A percentile compares a stretch with the other conserved stretches of the same genome.
These are phyloP conservation scores for Thymelicus lineola DNA, from an alignment of 2,888 invertebrate species.

Conservation along the genomic window DNA sequence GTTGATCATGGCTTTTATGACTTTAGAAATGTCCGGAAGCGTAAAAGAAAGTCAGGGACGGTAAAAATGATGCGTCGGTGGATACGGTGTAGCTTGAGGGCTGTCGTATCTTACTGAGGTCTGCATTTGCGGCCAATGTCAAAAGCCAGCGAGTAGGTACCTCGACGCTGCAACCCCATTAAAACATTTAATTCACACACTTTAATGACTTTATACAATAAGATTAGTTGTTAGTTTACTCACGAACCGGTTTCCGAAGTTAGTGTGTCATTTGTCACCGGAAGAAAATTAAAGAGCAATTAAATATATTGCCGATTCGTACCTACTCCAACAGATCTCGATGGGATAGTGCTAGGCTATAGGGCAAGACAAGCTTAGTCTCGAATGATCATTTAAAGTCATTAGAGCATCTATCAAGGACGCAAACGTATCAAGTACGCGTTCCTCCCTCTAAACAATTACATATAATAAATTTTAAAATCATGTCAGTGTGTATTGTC, in stretches of 20 bases:
- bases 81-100: slow-evolving; percentile 74
- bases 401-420: slow-evolving; percentile 4
- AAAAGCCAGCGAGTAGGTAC: slow-evolving; percentile 85
- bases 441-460: too few relatives aligned
- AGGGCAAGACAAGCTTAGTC: slow-evolving; percentile 49
- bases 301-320: slow-evolving; percentile 43
- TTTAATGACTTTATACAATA: slow-evolving; percentile 51
- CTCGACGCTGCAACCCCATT: slow-evolving; percentile 85
- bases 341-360: slow-evolving; percentile 43
- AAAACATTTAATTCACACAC: slow-evolving; percentile 79
- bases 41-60: slow-evolving; percentile 70
- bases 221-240: slow-evolving; percentile 73
- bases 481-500: neutral
- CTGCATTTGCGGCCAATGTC: slow-evolving; percentile 80
- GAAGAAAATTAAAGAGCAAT: slow-evolving; percentile 23
- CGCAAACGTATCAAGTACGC: neutral
- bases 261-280: slow-evolving; percentile 41
- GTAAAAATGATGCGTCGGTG: slow-evolving; percentile 76
- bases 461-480: neutral
- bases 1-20: slow-evolving; percentile 80
- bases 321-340: slow-evolving; percentile 23
- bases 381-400: slow-evolving; percentile 14
- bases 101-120: slow-evolving; percentile 80
- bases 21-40: slow-evolving; percentile 56
- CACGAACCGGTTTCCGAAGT: slow-evolving; percentile 55